Base-by-base conservation (phyloP, 2,797 vertebrate genomes). In the Falco concolor region DNA sequence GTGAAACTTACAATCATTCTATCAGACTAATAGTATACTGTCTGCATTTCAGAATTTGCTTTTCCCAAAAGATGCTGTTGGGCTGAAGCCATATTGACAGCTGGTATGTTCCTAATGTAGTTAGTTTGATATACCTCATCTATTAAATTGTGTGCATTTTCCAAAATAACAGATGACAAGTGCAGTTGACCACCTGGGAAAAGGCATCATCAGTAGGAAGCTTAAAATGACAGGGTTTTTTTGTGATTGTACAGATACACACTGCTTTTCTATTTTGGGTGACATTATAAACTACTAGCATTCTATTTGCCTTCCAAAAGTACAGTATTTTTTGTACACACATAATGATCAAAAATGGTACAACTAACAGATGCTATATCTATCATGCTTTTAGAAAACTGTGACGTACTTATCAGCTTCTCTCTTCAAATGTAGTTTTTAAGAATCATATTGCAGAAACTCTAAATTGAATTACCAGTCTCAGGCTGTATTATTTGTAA, bases 111-210 rank as follows among this genome's bases (percentile, higher is more conserved):
- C 96, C 93, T 98, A 97, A 97, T 94, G 91, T 96, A 97, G 96
- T 98, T 98, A 98, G 96, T 97, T 97, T 98, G 97, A 98, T 98
- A 98, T 98, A 98, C 97, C 97, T 98, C 98, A 98, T 98, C 97
- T 98, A 98, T 98, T 98, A 98, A 98, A 97, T 97, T 94, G 91
- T 97, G 96, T 95, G 96, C 88, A 87, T 98, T 98, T 97, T 98
- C 97, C 97, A 98, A 97, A 98, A 98, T 98, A 98, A 97, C 98
- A 98, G 96, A 98, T 98, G 97, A 98, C 97, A 98, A 98, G 96
- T 97, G 89, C 97, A 98, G 97, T 96, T 97, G 98, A 97, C 97
- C 98, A 97, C 98, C 95, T 97, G 97, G 98, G 97, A 98, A 97
- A 98, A 97, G 67, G 84, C 77, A 97, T 93, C 96, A 97, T 98